Conservation (phyloP, 53 echinoderm and acorn worm species). For the Apostichopus leukothele region DNA sequence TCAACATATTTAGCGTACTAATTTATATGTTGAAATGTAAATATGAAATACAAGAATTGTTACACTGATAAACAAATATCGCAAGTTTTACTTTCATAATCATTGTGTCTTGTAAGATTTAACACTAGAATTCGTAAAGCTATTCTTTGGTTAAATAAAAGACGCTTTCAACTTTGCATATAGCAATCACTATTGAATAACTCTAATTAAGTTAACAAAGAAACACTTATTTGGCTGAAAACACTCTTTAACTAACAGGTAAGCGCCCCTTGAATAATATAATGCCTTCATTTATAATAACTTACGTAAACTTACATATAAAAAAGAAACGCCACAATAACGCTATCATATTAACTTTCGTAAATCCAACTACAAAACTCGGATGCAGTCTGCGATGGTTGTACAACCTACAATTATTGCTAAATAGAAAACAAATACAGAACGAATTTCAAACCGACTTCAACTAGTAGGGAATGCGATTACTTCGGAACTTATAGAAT, state of each 20-base stretch:
- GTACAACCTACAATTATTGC: neutral
- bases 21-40: neutral
- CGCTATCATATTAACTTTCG: too few species aligned
- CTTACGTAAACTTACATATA: too few species aligned
- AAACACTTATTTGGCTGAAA: too few species aligned
- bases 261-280: too few species aligned
- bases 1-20: neutral
- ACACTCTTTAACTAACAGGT: neutral
- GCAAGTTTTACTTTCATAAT: neutral
- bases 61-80: neutral
- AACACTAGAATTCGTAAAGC: neutral
- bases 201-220: too few species aligned
- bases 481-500: neutral
- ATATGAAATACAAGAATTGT: neutral
- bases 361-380: too few species aligned
- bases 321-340: too few species aligned
- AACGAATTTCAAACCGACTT: neutral
- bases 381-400: neutral
- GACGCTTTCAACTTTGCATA: too few species aligned
- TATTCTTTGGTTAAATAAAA: too few species aligned
- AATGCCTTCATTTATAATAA: too few species aligned
- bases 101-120: neutral
- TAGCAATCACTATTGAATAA: too few species aligned
- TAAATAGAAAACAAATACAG: neutral
- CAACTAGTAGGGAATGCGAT: neutral